These are phyloP conservation scores for Chalcis sispes DNA, from an alignment of 2,888 invertebrate genomes.

Conservation along the genomic window DNA sequence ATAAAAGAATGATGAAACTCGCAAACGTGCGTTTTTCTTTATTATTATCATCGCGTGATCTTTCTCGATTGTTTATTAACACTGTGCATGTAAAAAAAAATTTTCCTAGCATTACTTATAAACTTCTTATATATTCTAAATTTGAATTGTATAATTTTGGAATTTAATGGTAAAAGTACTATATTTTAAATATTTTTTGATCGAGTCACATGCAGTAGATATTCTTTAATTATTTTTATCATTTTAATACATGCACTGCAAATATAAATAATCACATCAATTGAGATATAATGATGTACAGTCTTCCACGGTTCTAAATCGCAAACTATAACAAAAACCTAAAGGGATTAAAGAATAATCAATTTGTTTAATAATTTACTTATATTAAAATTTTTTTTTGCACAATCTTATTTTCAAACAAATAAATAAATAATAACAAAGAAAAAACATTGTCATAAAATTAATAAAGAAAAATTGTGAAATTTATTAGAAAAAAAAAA, in stretches of 20 bases:
- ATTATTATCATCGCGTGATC: slow-evolving; percentile 47
- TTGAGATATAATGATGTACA: slow-evolving; percentile 42
- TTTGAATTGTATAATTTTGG: neutral
- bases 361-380: too few relatives aligned
- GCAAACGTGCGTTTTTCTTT: slow-evolving; percentile 23
- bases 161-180: neutral
- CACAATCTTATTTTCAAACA: too few relatives aligned
- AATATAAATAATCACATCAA: slow-evolving; percentile 33
- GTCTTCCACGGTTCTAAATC: slow-evolving; percentile 52
- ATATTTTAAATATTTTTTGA: neutral
- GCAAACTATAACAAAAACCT: slow-evolving; percentile 4
- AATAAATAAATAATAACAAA: too few relatives aligned
- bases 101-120: neutral
- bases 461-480: too few relatives aligned
- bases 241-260: neutral
- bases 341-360: too few relatives aligned
- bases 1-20: slow-evolving; percentile 34
- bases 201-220: slow-evolving; percentile 28
- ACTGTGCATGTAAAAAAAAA: slow-evolving; percentile 38
- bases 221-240: slow-evolving; percentile 21
- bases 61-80: slow-evolving; percentile 44
- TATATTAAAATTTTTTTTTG: too few relatives aligned
- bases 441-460: too few relatives aligned
- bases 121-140: too few relatives aligned
- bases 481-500: too few relatives aligned